Conservation (phyloP, 2,888 invertebrate genomes). For the Malthinus flaveolus region DNA sequence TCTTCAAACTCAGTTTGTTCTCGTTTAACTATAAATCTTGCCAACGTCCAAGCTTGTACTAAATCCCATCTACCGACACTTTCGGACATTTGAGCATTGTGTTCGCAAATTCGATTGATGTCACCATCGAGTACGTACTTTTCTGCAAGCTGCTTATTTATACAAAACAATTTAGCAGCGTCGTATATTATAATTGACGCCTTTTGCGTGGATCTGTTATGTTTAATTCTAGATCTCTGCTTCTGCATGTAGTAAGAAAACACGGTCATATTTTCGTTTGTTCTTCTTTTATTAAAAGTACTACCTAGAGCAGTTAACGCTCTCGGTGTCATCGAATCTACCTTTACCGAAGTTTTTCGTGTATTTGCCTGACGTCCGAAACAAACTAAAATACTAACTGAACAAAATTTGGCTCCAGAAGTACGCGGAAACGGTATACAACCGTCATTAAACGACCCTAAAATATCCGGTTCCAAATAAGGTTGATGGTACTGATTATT, state of each 20-base stretch:
- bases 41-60: constrained; percentile 86
- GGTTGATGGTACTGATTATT: constrained; percentile 51
- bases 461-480: constrained; percentile 43
- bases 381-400: constrained; percentile 81
- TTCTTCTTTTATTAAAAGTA: constrained; percentile 45
- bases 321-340: constrained; percentile 78
- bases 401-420: constrained; percentile 91
- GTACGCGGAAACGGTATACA: constrained; percentile 94
- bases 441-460: constrained; percentile 65
- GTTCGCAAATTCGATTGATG: constrained; percentile 72
- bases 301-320: constrained; percentile 73
- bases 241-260: constrained; percentile 78
- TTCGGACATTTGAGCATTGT: constrained; percentile 79
- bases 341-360: constrained; percentile 69
- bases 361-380: constrained; percentile 75
- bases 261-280: constrained; percentile 55
- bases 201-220: constrained; percentile 32
- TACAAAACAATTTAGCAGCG: constrained; percentile 73
- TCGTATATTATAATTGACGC: constrained; percentile 76
- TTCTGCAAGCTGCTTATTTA: constrained; percentile 79
- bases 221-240: constrained; percentile 40
- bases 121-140: constrained; percentile 72
- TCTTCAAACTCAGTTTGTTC: constrained; percentile 64
- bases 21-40: constrained; percentile 67
- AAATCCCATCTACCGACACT: constrained; percentile 77